Conservation (phyloP, 2,113 vertebrate genomes). For the Chlamydotis undulata region DNA sequence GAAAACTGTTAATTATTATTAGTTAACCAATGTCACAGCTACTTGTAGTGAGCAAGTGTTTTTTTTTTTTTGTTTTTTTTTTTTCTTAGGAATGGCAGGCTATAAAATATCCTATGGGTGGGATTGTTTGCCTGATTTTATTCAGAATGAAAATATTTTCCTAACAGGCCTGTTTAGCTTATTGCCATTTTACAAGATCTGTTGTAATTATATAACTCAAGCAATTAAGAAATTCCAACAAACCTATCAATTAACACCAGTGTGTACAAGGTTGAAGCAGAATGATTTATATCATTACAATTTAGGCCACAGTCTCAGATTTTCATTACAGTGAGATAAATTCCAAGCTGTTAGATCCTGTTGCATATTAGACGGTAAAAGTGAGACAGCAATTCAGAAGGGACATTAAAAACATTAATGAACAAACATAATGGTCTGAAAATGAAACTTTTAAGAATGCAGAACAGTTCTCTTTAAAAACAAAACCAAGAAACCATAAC, state of each 20-base stretch:
- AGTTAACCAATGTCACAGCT: not conserved
- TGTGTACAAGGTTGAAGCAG: not conserved
- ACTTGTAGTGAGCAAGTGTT: not conserved
- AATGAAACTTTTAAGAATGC: constrained; percentile 14
- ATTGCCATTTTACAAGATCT: not conserved
- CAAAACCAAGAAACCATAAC: constrained; percentile 25
- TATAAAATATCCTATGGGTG: not conserved
- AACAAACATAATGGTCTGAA: constrained; percentile 21
- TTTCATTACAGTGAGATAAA: constrained; percentile 36
- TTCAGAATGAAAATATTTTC: not conserved
- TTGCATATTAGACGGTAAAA: constrained; percentile 10
- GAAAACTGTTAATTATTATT: not conserved
- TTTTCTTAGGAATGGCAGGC: not conserved
- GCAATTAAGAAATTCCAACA: not conserved
- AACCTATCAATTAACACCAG: not conserved
- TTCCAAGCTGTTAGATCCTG: constrained; percentile 24
- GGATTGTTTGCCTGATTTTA: not conserved
- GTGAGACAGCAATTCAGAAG: not conserved
- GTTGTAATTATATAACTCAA: not conserved
- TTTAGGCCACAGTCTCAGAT: constrained; percentile 21
- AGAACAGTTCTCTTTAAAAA: constrained; percentile 16
- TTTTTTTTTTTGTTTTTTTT: not conserved
- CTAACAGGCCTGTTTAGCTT: not conserved
- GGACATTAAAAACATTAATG: constrained; percentile 55
- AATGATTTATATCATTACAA: not conserved